Conservation (phyloP, 2,797 vertebrate genomes). For the Brachyrhaphis roseni region DNA sequence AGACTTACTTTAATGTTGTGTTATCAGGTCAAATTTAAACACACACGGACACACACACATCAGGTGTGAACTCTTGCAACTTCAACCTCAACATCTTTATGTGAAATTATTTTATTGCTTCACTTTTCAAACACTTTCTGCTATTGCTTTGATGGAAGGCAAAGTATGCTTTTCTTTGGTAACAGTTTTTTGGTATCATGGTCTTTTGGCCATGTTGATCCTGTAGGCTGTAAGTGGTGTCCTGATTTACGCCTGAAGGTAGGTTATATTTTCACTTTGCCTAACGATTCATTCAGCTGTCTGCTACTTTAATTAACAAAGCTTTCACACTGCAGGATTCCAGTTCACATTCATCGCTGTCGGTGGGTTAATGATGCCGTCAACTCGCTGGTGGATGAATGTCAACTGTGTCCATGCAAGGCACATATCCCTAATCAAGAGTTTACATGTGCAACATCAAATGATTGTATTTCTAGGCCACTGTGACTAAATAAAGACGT, state of each 20-base stretch:
- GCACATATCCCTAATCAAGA: constrained; percentile 1
- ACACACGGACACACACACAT: no score
- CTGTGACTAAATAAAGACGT: constrained; percentile 11
- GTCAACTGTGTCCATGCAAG: constrained; percentile 84
- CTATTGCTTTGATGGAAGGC: neutral
- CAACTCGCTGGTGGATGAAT: constrained; percentile 96
- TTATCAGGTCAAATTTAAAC: neutral
- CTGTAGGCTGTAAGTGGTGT: neutral
- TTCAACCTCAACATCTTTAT: neutral
- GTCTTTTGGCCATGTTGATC: neutral
- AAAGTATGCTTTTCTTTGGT: neutral
- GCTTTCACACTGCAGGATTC: constrained; percentile 42
- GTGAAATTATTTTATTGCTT: neutral
- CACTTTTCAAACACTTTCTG: neutral
- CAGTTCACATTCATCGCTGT: constrained; percentile 99
- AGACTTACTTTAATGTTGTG: neutral
- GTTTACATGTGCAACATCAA: neutral
- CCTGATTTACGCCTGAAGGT: neutral
- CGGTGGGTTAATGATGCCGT: constrained; percentile 90
- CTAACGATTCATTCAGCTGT: neutral
- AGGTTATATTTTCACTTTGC: neutral
- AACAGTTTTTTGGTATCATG: neutral
- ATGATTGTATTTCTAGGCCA: neutral
- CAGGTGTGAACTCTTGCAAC: neutral
- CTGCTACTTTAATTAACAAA: neutral